A percentile compares a stretch with the other conserved stretches of the same genome.
Evolutionary conservation across 2,888 invertebrate species (phyloP).

Genomic region (Nipponacmea schrenckii): DNA sequence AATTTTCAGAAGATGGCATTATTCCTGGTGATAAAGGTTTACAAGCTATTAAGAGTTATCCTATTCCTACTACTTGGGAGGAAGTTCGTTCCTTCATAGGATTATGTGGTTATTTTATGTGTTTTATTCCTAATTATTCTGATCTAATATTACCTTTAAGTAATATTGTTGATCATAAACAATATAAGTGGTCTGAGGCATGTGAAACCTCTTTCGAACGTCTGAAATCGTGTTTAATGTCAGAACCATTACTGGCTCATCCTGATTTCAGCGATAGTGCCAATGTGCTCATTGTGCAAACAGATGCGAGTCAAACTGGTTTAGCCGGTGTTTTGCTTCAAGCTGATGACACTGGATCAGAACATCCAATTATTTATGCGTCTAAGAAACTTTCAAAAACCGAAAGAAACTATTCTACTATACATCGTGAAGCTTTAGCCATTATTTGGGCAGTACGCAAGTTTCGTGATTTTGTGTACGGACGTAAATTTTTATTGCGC

Average conservation of each 20-base stretch:
- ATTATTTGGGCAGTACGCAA: too few species aligned
- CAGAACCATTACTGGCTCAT: neutral
- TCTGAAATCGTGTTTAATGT: neutral
- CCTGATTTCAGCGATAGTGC: neutral
- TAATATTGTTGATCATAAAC: neutral
- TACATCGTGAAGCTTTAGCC: neutral
- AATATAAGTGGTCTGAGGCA: neutral
- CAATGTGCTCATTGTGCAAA: neutral
- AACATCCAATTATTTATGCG: neutral
- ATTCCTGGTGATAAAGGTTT: too few species aligned
- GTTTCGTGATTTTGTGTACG: too few species aligned
- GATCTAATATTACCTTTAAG: too few species aligned
- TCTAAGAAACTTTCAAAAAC: slow-evolving; percentile 1
- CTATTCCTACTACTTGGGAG: too few species aligned
- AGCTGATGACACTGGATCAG: neutral
- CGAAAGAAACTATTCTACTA: slow-evolving; percentile 2
- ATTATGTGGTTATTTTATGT: slow-evolving; percentile 2
- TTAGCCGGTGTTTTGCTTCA: neutral
- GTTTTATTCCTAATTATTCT: neutral
- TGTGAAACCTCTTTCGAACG: neutral
- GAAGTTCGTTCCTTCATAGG: neutral
- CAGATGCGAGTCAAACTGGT: neutral
- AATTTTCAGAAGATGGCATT: too few species aligned
- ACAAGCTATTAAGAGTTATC: too few species aligned
- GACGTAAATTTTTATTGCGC: too few species aligned